phyloP scores from a whole-genome alignment of 2,113 vertebrate species.

The Centrocercus urophasianus region DNA sequence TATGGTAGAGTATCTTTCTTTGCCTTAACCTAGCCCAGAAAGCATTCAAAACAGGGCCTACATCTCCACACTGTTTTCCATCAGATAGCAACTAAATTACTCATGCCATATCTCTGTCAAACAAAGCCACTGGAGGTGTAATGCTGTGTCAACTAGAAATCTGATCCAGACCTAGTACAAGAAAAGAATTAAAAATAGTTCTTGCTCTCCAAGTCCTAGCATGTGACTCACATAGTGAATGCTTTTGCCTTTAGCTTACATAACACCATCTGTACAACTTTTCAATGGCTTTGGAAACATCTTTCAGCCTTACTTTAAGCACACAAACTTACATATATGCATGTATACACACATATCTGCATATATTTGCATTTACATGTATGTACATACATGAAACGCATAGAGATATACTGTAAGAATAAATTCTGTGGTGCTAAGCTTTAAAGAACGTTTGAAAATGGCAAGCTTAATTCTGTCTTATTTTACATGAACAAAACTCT shows the following conservation, averaged over 20 bases:
- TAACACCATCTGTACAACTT: neutral
- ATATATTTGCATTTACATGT: neutral
- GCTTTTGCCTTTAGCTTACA: neutral
- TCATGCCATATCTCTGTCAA: neutral
- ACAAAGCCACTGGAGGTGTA: neutral
- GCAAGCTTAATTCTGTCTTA: neutral
- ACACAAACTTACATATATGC: neutral
- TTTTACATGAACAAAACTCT: neutral
- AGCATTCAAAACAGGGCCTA: neutral
- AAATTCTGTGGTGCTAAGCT: neutral
- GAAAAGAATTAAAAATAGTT: neutral
- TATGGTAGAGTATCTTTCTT: neutral
- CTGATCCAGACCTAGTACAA: neutral
- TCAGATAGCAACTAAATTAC: neutral
- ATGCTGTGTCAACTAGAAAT: neutral
- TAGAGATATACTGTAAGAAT: neutral
- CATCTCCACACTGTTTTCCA: neutral
- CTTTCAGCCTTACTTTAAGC: neutral
- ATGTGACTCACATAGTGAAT: neutral
- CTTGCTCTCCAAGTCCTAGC: neutral
- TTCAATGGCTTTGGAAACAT: neutral
- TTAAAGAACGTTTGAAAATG: neutral
- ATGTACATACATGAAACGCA: neutral
- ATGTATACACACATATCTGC: rapidly evolving
- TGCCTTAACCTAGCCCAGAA: neutral